A percentile compares a stretch with the other conserved stretches of the same genome.
phyloP scores from a whole-genome alignment of 64 coral and sea anemone species.

The Acropora tenuis region DNA sequence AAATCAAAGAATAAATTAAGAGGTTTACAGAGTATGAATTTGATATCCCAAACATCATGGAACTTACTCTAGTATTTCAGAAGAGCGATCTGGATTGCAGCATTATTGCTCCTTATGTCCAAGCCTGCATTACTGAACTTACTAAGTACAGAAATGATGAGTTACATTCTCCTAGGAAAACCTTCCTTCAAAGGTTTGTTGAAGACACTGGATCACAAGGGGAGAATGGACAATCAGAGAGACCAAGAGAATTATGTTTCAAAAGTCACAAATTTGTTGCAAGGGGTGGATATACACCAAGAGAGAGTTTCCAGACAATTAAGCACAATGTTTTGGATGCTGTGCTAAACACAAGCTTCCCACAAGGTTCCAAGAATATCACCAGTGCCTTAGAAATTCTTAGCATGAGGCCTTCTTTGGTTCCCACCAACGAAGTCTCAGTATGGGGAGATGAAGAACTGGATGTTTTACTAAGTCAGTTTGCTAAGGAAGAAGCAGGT shows the following conservation, averaged over 20 bases:
- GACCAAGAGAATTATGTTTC: not conserved
- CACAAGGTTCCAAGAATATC: constrained; percentile 43
- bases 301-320: constrained; percentile 49
- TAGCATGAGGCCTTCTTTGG: constrained; percentile 50
- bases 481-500: not conserved
- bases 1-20: constrained; percentile 55
- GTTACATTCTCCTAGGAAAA: not conserved
- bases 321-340: constrained; percentile 34
- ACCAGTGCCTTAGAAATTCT: constrained; percentile 43
- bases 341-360: constrained; percentile 35
- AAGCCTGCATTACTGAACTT: not conserved
- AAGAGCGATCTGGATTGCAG: constrained; percentile 19
- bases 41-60: constrained; percentile 44
- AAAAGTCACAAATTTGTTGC: not conserved
- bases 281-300: constrained; percentile 9
- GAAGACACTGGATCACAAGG: no score
- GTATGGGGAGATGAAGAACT: constrained; percentile 26
- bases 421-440: constrained; percentile 13
- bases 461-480: constrained; percentile 37
- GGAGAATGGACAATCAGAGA: not conserved
- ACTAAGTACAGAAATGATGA: not conserved
- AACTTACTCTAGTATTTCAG: constrained; percentile 62
- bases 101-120: not conserved
- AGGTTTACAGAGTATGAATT: constrained; percentile 54
- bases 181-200: not conserved